Conservation (phyloP, 1,140 invertebrate species). For the Solenopsis invicta region DNA sequence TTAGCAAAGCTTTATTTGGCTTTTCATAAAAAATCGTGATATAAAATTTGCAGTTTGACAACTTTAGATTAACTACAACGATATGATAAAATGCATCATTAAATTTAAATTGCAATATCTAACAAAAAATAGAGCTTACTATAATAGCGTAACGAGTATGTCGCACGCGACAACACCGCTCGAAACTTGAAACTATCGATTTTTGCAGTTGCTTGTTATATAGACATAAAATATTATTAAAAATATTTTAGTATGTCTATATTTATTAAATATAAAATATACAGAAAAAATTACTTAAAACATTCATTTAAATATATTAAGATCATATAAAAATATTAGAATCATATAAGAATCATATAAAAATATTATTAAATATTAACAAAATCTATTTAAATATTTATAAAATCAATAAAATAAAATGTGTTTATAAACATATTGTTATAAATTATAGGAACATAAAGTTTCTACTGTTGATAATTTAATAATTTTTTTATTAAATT, state of each 20-base stretch:
- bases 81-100: conserved; percentile 11
- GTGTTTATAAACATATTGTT: neutral
- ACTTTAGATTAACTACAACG: conserved; percentile 1
- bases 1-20: neutral
- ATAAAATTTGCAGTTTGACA: neutral
- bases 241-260: neutral
- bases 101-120: conserved; percentile 13
- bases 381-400: neutral
- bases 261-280: conserved; percentile 7
- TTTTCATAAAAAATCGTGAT: neutral
- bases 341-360: no score
- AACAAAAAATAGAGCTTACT: conserved; percentile 9
- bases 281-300: neutral
- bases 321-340: neutral
- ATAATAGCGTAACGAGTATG: conserved; percentile 58
- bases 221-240: neutral
- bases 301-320: neutral
- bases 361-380: neutral
- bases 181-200: conserved; percentile 65
- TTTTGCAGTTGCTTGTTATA: conserved; percentile 21
- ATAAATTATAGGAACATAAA: neutral
- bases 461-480: neutral
- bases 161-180: conserved; percentile 57
- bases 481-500: neutral
- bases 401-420: neutral